Conservation (phyloP, 2,888 invertebrate genomes). For the Hyalella azteca region DNA sequence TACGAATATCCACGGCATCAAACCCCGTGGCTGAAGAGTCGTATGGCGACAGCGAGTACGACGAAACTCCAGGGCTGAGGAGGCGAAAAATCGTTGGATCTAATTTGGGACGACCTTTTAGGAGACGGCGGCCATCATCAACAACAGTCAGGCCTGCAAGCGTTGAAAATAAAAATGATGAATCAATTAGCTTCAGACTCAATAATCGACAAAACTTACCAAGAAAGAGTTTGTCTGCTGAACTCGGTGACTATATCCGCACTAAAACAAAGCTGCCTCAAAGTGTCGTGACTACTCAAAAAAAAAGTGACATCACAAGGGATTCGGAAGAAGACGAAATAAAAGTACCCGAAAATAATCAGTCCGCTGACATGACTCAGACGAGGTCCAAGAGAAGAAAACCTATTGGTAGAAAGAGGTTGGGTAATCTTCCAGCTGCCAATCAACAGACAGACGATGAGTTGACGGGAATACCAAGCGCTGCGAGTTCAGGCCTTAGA, state of each 20-base stretch:
- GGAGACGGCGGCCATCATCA: not conserved
- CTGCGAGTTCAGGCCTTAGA: too few species aligned
- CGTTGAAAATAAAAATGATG: not conserved
- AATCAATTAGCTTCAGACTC: not conserved
- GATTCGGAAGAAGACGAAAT: not conserved
- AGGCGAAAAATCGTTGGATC: not conserved
- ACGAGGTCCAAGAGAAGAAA: too few species aligned
- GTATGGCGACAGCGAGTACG: not conserved
- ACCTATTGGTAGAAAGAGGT: constrained; percentile 20
- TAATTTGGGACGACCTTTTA: not conserved
- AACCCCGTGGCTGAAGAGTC: not conserved
- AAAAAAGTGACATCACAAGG: not conserved
- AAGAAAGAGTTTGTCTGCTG: not conserved
- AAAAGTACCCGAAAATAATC: not conserved
- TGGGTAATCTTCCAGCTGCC: too few species aligned
- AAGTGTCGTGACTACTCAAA: not conserved
- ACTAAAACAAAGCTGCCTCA: not conserved
- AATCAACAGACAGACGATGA: too few species aligned
- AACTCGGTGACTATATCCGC: not conserved
- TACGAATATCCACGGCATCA: not conserved
- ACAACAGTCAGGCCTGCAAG: not conserved
- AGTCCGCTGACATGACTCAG: not conserved
- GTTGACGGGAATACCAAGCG: too few species aligned
- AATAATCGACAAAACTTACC: not conserved
- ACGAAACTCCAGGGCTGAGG: not conserved